phyloP scores from a whole-genome alignment of 2,113 vertebrate genomes.

The Solea senegalensis region DNA sequence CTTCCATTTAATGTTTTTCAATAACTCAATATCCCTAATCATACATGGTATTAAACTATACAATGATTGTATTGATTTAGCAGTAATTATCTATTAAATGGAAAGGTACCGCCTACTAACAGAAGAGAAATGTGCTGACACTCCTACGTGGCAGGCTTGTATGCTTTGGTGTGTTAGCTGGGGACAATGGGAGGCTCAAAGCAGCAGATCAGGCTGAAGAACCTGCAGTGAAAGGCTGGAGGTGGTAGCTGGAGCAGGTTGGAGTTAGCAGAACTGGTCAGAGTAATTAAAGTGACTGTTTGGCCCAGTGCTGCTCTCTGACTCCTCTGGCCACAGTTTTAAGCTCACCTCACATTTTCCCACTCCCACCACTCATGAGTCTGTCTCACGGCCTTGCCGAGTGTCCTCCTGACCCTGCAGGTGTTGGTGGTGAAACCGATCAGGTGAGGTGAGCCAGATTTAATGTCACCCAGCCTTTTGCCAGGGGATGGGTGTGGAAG shows the following conservation, averaged over 20 bases:
- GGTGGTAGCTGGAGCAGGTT: background rate
- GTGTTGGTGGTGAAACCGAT: background rate
- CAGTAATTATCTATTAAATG: no score
- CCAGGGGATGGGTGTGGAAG: background rate
- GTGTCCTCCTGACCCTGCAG: constrained; percentile 2
- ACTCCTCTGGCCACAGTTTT: background rate
- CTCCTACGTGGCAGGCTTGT: background rate
- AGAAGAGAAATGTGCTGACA: background rate
- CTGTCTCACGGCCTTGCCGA: background rate
- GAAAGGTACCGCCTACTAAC: background rate
- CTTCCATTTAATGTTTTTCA: no score
- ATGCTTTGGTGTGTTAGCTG: background rate
- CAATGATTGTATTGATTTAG: no score
- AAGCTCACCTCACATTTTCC: background rate
- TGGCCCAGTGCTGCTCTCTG: background rate
- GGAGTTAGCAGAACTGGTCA: background rate
- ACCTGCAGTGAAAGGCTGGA: background rate
- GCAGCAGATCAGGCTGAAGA: background rate
- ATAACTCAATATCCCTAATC: no score
- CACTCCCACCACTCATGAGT: background rate
- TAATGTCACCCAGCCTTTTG: background rate
- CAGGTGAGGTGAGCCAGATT: background rate
- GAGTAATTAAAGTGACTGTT: background rate
- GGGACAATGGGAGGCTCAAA: background rate
- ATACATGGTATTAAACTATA: no score